phyloP scores from a whole-genome alignment of 2,797 vertebrate genomes.

The Natrix natrix region DNA sequence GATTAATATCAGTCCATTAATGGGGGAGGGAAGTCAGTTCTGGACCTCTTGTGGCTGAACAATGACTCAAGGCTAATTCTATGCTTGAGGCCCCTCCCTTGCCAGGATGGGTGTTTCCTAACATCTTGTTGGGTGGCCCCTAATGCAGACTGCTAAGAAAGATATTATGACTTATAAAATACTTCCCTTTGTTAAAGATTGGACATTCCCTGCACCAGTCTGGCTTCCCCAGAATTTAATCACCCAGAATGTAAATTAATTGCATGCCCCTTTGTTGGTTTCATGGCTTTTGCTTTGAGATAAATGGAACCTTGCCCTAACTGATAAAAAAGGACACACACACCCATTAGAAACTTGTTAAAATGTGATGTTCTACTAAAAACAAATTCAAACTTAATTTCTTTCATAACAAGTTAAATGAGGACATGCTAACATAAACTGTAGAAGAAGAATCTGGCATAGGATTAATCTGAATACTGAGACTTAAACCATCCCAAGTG shows the following conservation, averaged over 20 bases:
- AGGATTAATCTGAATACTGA: not conserved
- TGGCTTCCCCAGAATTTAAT: not conserved
- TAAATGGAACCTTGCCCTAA: not conserved
- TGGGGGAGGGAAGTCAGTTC: not conserved
- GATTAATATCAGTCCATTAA: not conserved
- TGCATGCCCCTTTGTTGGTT: not conserved
- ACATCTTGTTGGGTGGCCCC: not conserved
- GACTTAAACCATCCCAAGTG: not conserved
- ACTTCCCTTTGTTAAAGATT: not conserved
- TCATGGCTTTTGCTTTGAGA: not conserved
- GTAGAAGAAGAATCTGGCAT: not conserved
- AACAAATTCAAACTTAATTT: not conserved
- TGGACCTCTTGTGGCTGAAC: not conserved
- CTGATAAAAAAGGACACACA: not conserved
- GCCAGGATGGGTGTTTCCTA: not conserved
- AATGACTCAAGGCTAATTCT: not conserved
- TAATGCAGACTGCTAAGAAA: not conserved
- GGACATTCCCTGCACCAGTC: not conserved
- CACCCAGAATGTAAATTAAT: not conserved
- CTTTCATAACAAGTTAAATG: not conserved
- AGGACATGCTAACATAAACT: not conserved
- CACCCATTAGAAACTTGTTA: not conserved
- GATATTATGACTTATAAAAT: not conserved
- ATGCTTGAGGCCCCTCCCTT: not conserved
- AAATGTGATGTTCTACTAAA: not conserved